Percentiles rank a stretch among this genome's conserved stretches.
Evolutionary conservation across 2,113 vertebrate genomes (phyloP).

Genomic region (Todiramphus chloris): DNA sequence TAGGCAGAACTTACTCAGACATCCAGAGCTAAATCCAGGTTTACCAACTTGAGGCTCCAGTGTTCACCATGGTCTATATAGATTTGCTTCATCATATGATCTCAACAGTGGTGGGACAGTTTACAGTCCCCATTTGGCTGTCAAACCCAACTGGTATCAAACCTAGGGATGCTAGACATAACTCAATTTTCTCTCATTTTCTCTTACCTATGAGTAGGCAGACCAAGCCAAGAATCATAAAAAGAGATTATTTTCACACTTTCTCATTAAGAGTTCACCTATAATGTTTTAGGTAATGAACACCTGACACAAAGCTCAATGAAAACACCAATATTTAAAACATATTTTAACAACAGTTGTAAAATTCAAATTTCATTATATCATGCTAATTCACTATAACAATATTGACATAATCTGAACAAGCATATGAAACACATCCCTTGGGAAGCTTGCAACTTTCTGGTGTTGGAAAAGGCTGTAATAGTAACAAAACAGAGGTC

Average conservation of each 20-base stretch:
- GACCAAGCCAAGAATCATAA: neutral
- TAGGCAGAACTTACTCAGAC: neutral
- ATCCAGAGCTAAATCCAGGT: neutral
- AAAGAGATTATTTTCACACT: neutral
- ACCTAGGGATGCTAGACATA: neutral
- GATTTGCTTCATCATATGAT: neutral
- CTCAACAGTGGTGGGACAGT: neutral
- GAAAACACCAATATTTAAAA: neutral
- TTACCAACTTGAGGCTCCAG: neutral
- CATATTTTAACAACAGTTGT: neutral
- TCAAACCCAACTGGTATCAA: neutral
- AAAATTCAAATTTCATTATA: slow-evolving; percentile 14
- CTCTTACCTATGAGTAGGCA: neutral
- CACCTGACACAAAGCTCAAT: neutral
- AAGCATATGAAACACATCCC: neutral
- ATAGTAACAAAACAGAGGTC: neutral
- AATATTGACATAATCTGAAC: neutral
- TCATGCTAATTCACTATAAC: neutral
- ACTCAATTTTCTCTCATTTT: neutral
- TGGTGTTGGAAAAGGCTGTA: neutral
- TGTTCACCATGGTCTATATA: neutral
- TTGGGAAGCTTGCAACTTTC: neutral
- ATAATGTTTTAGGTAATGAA: neutral
- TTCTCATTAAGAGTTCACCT: neutral
- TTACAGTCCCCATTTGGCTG: neutral